Evolutionary conservation across 2,797 vertebrate species (phyloP), one percentile per base, ranked within the genome.

Genomic region (Smutsia gigantea): DNA sequence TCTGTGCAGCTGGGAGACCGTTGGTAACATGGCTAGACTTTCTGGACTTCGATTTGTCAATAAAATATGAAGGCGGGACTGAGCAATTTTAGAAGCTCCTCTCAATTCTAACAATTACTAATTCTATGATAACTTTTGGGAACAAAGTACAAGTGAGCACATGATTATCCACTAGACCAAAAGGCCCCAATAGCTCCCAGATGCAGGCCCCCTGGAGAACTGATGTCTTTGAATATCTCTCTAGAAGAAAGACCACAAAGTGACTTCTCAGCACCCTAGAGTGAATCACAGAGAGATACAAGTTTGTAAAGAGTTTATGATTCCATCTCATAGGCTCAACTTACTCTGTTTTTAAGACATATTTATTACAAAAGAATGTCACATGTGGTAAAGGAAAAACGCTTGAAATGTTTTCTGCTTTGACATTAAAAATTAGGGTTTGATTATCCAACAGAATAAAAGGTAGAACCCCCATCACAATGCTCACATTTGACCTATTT

Each of bases 1-100:
- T 51, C 18, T 63, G 5, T 14, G 39, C 0, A 19, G 23, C 29
- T 34, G 2, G 29, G 63, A 37, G 12, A 46, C 12, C 10, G 0
- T 1, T n/a, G 11, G 11, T 17, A 2, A 57, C 15, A 1, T 17
- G 12, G 59, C 66, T 21, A 27, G 8, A 5, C 15, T 90, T 51
- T 31, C 39, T 68, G 51, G 61, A 27, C 68, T 49, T 89, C 64
- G 21, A 71, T 59, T 34, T 72, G 59, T 46, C 55, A 21, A 29
- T 23, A 57, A 92, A 59, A 21, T 29, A 5, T 34, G 55, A 88
- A 84, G 55, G 25, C 7, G 4, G 4, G 17, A 27, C 5, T 5
- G 46, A 25, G 2, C 10, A 78, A 49, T 66, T 88, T n/a, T 9
- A 27, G 37, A 68, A 81, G 11, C 37, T 8, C 10, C 13, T 55